A percentile compares a stretch with the other conserved stretches of the same genome.
Evolutionary conservation across 2,888 invertebrate species (phyloP).

Genomic region (Spialia ferax): DNA sequence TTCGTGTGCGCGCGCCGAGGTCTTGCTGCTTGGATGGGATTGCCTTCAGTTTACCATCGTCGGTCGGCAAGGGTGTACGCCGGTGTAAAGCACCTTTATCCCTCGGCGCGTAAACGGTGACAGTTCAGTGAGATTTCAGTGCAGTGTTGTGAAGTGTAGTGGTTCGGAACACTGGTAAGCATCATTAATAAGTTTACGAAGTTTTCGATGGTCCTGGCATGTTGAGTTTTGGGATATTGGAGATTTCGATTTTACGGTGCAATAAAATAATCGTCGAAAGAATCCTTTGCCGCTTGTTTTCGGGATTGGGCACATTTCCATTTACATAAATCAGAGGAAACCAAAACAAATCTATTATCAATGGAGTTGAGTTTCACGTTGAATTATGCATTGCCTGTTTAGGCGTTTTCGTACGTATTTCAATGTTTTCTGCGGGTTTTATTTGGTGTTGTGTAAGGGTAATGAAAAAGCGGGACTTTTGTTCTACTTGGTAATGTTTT

Average conservation of each 20-base stretch:
- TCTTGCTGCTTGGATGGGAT: slow-evolving; percentile 53
- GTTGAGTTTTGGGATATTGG: background rate
- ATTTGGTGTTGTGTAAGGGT: slow-evolving; percentile 7
- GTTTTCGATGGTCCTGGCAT: slow-evolving; percentile 7
- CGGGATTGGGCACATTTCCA: slow-evolving; percentile 31
- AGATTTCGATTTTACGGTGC: slow-evolving; percentile 18
- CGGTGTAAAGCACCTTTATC: too few relatives aligned
- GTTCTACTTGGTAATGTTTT: background rate
- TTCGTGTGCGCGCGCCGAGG: slow-evolving; percentile 83
- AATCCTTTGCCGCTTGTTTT: slow-evolving; percentile 37
- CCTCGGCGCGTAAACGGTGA: slow-evolving; percentile 35
- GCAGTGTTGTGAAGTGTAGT: slow-evolving; percentile 48
- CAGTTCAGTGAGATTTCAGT: slow-evolving; percentile 46
- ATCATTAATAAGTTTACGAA: background rate
- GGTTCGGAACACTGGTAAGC: slow-evolving; percentile 27
- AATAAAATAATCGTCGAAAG: slow-evolving; percentile 35
- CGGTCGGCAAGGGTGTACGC: slow-evolving; percentile 40
- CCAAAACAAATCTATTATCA: slow-evolving; percentile 41
- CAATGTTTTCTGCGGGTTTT: background rate
- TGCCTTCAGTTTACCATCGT: slow-evolving; percentile 60
- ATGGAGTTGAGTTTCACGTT: slow-evolving; percentile 23
- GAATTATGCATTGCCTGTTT: slow-evolving; percentile 36
- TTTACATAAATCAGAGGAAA: slow-evolving; percentile 39
- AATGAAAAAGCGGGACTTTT: background rate
- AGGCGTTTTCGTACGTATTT: background rate